phyloP scores from a whole-genome alignment of 30 jellyfish, hydroid and myxozoan genomes.

The Chrysaora quinquecirrha region DNA sequence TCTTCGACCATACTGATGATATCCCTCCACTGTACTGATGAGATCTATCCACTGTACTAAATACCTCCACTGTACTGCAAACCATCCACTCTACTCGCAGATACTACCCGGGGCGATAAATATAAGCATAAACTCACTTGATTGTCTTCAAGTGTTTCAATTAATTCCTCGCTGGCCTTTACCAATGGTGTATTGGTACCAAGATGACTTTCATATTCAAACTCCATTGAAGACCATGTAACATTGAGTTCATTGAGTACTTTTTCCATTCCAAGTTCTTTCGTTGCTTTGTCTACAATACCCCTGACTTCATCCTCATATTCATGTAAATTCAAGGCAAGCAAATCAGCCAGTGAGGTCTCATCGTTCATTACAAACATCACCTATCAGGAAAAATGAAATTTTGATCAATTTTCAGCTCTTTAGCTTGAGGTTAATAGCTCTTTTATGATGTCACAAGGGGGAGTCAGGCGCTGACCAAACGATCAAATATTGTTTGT shows the following conservation, averaged over 20 bases:
- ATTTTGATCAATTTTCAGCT: neutral
- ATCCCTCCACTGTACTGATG: too few relatives aligned
- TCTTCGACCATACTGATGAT: too few relatives aligned
- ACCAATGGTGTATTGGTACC: constrained; percentile 84
- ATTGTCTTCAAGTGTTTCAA: constrained; percentile 95
- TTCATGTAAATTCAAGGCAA: constrained; percentile 86
- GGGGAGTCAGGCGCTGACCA: too few relatives aligned
- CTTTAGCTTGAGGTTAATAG: too few relatives aligned
- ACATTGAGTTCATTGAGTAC: constrained; percentile 89
- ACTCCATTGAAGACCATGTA: constrained; percentile 95
- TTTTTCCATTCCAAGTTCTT: constrained; percentile 96
- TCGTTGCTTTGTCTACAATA: constrained; percentile 97
- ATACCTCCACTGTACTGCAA: too few relatives aligned
- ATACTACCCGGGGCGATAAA: too few relatives aligned
- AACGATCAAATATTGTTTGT: too few relatives aligned
- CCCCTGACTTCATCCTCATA: constrained; percentile 94
- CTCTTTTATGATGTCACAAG: too few relatives aligned
- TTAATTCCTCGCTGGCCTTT: constrained; percentile 93
- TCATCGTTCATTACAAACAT: constrained; percentile 93
- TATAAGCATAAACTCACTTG: too few relatives aligned
- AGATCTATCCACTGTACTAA: too few relatives aligned
- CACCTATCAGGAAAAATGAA: constrained; percentile 43
- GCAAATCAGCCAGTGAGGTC: constrained; percentile 91
- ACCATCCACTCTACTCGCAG: too few relatives aligned
- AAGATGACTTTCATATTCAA: constrained; percentile 89